Conservation (phyloP, 2,113 vertebrate species). For the Trogon melanurus region DNA sequence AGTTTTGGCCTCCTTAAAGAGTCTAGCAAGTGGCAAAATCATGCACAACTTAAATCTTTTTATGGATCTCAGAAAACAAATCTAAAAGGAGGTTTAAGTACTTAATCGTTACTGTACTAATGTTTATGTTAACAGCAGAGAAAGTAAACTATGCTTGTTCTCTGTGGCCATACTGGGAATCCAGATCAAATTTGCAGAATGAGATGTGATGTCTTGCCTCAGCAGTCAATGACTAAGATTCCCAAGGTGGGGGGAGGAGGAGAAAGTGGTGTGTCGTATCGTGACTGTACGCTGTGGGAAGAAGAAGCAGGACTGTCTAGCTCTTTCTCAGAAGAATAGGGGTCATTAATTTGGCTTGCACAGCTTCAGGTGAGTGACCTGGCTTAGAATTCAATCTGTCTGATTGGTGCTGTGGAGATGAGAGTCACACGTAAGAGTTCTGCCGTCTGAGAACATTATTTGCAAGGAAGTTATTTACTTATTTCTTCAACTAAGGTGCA, state of each 20-base stretch:
- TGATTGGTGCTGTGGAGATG: neutral
- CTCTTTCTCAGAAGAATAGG: neutral
- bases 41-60: neutral
- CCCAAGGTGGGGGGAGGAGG: neutral
- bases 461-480: neutral
- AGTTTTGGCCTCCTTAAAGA: neutral
- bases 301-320: neutral
- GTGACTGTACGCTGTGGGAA: neutral
- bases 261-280: neutral
- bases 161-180: neutral
- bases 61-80: neutral
- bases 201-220: neutral
- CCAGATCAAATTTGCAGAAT: neutral
- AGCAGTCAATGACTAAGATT: neutral
- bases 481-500: neutral
- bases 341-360: neutral
- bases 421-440: neutral
- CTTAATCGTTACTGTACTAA: neutral
- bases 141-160: neutral
- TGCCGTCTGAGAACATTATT: neutral
- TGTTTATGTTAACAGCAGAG: neutral
- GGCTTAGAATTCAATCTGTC: neutral
- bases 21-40: neutral
- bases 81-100: neutral
- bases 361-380: neutral